A percentile compares a stretch with the other conserved stretches of the same genome.
phyloP scores from a whole-genome alignment of 2,797 vertebrate genomes.

The Capromys pilorides region DNA sequence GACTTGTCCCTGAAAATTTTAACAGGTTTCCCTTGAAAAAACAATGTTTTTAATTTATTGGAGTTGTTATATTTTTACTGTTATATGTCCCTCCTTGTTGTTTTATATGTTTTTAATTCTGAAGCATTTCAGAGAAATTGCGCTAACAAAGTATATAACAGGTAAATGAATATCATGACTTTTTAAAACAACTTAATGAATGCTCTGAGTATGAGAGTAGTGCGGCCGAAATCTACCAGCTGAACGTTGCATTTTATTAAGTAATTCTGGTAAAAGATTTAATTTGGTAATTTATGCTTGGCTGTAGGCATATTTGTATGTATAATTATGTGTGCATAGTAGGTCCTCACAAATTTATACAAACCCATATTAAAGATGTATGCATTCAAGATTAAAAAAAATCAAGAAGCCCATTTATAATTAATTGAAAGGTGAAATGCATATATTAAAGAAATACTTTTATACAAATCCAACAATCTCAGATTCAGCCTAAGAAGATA shows the following conservation, averaged over 20 bases:
- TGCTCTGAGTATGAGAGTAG: slow-evolving; percentile 26
- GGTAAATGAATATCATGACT: slow-evolving; percentile 35
- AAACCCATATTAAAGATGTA: slow-evolving; percentile 23
- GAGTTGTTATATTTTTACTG: slow-evolving; percentile 22
- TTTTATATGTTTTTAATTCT: slow-evolving; percentile 38
- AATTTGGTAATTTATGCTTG: neutral
- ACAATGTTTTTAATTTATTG: neutral
- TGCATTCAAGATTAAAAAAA: neutral
- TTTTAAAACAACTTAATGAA: slow-evolving; percentile 27
- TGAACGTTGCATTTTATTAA: slow-evolving; percentile 49
- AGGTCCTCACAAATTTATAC: neutral
- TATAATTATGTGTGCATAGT: neutral
- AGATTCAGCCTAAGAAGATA: neutral
- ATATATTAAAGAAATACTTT: neutral
- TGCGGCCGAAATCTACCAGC: neutral
- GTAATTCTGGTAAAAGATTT: slow-evolving; percentile 50
- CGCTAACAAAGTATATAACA: slow-evolving; percentile 5
- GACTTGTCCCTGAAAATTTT: neutral
- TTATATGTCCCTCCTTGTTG: neutral
- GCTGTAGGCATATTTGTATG: neutral
- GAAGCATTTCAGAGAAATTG: neutral
- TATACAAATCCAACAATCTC: neutral
- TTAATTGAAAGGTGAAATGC: neutral
- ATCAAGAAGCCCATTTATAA: slow-evolving; percentile 22
- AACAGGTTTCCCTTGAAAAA: slow-evolving; percentile 15